A percentile compares a stretch with the other conserved stretches of the same genome.
These are phyloP conservation scores for Drosophila nigromelanica DNA, from an alignment of 1,140 invertebrate genomes.

Conservation along the genomic window DNA sequence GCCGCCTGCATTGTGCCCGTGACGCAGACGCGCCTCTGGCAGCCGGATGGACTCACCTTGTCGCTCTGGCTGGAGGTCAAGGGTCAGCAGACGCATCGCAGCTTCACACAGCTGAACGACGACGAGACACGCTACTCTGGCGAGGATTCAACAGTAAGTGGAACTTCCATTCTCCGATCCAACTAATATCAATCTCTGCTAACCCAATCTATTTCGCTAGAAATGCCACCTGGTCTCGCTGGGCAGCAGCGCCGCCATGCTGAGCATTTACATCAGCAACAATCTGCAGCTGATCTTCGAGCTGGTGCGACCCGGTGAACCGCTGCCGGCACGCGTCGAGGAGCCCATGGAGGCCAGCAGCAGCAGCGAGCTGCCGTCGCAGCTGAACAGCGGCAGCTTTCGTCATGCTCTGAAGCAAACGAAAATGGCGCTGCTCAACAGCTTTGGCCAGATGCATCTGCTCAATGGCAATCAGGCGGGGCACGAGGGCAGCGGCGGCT, in stretches of 20 bases:
- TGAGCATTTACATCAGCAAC: conserved; percentile 74
- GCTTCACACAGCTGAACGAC: conserved; percentile 61
- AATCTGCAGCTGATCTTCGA: conserved; percentile 74
- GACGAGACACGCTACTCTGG: conserved; percentile 71
- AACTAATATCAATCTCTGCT: no score
- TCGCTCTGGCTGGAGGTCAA: conserved; percentile 79
- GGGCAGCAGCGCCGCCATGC: conserved; percentile 74
- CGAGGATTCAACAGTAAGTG: conserved; percentile 65
- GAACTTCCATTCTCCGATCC: no score
- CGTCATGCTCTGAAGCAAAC: conserved; percentile 76
- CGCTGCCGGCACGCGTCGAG: conserved; percentile 50
- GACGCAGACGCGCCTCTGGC: conserved; percentile 71
- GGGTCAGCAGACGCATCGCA: conserved; percentile 61
- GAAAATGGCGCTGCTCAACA: conserved; percentile 73
- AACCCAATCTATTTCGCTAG: conserved; percentile 21
- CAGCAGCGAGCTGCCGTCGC: conserved; percentile 29
- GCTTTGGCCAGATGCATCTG: conserved; percentile 77
- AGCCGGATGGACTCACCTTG: conserved; percentile 68
- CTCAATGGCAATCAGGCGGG: conserved; percentile 58
- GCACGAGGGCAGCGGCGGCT: conserved; percentile 33
- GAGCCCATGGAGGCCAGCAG: conserved; percentile 51
- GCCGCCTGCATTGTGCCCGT: conserved; percentile 76
- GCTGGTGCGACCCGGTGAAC: conserved; percentile 69
- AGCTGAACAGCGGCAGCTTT: conserved; percentile 49
- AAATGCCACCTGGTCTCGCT: conserved; percentile 75